Evolutionary conservation across 1,140 invertebrate genomes (phyloP).

Genomic region (Hylaeus anthracinus): DNA sequence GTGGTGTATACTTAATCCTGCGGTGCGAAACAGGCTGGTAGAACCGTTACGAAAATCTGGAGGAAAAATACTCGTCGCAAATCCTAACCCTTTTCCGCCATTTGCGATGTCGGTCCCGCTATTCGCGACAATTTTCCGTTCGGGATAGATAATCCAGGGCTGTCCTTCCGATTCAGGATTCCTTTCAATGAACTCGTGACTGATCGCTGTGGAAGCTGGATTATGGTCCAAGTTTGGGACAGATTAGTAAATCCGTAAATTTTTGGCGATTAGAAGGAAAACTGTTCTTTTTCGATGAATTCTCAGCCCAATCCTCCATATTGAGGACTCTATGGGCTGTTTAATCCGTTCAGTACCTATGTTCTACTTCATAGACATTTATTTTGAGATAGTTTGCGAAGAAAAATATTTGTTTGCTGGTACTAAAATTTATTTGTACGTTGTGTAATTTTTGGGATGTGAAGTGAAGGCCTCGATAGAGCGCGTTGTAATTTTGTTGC

Average conservation of each 20-base stretch:
- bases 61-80: conserved; percentile 32
- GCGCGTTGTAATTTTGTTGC: too few relatives aligned
- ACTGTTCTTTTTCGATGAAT: not conserved
- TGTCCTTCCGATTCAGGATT: too few relatives aligned
- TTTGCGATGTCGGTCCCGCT: conserved; percentile 19
- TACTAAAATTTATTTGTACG: too few relatives aligned
- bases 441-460: too few relatives aligned
- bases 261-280: too few relatives aligned
- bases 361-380: too few relatives aligned
- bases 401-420: too few relatives aligned
- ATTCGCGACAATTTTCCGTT: not conserved
- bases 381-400: too few relatives aligned
- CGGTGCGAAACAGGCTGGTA: conserved; percentile 45
- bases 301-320: not conserved
- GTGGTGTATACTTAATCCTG: conserved; percentile 60
- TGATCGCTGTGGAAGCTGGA: not conserved
- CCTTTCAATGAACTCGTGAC: not conserved
- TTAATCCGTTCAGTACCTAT: too few relatives aligned
- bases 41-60: conserved; percentile 60
- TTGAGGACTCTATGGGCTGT: too few relatives aligned
- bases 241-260: too few relatives aligned
- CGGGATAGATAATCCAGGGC: conserved; percentile 5
- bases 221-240: not conserved
- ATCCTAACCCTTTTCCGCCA: conserved; percentile 39
- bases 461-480: too few relatives aligned